Evolutionary conservation across 2,888 invertebrate genomes (phyloP).

Genomic region (Sarcophaga carnaria): DNA sequence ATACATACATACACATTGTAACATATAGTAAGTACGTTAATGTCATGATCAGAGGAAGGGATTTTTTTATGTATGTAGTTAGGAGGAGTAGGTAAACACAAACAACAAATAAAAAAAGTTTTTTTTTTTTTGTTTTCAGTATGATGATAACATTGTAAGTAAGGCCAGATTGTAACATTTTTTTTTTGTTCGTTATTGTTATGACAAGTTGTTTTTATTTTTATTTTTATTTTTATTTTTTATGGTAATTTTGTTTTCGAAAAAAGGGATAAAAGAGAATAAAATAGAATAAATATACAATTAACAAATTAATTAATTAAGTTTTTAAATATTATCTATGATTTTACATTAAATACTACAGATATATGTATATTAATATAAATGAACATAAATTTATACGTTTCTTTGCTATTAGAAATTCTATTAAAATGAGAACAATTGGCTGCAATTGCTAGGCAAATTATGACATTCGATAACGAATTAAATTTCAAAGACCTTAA

Average conservation of each 20-base stretch:
- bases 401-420: background rate
- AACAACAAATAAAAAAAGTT: conserved; percentile 28
- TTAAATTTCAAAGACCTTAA: too few species aligned
- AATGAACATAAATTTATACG: background rate
- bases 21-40: background rate
- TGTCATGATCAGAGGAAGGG: background rate
- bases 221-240: conserved; percentile 17
- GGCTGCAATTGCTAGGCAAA: background rate
- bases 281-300: conserved; percentile 66
- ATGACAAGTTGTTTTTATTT: background rate
- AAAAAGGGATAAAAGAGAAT: conserved; percentile 56
- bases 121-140: background rate
- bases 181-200: conserved; percentile 3
- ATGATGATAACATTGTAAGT: conserved; percentile 39
- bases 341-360: conserved; percentile 31
- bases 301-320: conserved; percentile 53
- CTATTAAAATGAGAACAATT: conserved; percentile 29
- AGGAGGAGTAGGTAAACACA: background rate
- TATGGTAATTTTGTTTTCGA: conserved; percentile 24
- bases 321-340: conserved; percentile 36
- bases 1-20: conserved; percentile 45
- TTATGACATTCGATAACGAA: background rate
- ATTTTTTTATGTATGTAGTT: conserved; percentile 20
- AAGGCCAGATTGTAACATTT: conserved; percentile 61
- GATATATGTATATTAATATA: background rate